Evolutionary conservation across 2,797 vertebrate genomes (phyloP).

Genomic region (Orestias chungarensis): DNA sequence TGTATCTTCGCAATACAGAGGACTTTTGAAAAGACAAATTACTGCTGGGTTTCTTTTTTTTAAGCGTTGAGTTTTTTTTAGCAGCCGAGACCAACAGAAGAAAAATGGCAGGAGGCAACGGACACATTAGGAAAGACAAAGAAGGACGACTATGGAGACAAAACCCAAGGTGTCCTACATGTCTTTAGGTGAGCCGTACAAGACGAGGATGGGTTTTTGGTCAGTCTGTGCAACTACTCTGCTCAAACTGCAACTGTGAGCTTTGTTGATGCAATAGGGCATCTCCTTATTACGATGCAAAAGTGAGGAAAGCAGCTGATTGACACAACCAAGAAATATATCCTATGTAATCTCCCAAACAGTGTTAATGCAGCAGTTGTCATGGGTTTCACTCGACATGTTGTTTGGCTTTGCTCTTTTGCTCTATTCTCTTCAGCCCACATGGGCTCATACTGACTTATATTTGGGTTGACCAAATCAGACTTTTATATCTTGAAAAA

Average conservation of each 20-base stretch:
- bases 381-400: conserved; percentile 9
- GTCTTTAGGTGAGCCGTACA: conserved; percentile 39
- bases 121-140: conserved; percentile 62
- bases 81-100: not conserved
- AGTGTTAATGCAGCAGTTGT: conserved; percentile 10
- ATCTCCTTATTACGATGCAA: conserved; percentile 62
- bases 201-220: conserved; percentile 45
- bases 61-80: no score
- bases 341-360: conserved; percentile 11
- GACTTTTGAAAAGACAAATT: not conserved
- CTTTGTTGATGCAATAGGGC: conserved; percentile 29
- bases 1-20: conserved; percentile 2
- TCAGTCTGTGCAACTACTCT: conserved; percentile 52
- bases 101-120: conserved; percentile 26
- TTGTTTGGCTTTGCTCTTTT: conserved; percentile 1
- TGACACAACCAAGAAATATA: conserved; percentile 26
- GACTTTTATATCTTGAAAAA: not conserved
- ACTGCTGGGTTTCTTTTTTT: not conserved
- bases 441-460: not conserved
- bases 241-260: conserved; percentile 24
- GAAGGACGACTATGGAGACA: conserved; percentile 64
- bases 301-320: conserved; percentile 39
- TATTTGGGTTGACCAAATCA: not conserved
- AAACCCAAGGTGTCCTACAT: conserved; percentile 23
- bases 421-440: not conserved